Evolutionary conservation across 2,113 vertebrate genomes (phyloP).

Genomic region (Dicerorhinus sumatrensis): DNA sequence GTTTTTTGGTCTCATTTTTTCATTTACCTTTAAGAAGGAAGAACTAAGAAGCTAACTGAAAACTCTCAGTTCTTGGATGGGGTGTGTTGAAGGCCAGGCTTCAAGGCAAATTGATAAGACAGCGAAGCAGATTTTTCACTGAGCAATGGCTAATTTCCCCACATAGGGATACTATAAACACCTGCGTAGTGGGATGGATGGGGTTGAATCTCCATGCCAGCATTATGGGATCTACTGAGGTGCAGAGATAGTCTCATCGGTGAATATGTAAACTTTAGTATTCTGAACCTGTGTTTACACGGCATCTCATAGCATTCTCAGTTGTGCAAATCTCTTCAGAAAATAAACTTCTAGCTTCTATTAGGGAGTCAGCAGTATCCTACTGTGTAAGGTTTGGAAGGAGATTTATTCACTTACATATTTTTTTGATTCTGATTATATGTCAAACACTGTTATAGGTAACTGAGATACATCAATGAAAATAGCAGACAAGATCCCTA

Average conservation of each 20-base stretch:
- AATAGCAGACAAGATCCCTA: not conserved
- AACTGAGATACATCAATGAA: not conserved
- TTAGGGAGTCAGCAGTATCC: not conserved
- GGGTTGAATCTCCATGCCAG: not conserved
- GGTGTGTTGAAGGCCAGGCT: not conserved
- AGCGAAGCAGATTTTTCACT: not conserved
- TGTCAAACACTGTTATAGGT: not conserved
- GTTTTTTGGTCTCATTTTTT: not conserved
- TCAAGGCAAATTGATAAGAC: not conserved
- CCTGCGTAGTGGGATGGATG: accelerated
- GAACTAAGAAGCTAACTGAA: not conserved
- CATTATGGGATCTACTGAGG: not conserved
- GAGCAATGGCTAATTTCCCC: not conserved
- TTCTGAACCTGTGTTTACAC: not conserved
- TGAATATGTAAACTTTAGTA: not conserved
- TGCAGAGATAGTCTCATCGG: not conserved
- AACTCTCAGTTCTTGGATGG: not conserved
- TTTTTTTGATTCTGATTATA: not conserved
- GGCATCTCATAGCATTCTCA: not conserved
- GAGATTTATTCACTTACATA: not conserved
- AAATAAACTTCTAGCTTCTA: not conserved
- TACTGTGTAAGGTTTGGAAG: not conserved
- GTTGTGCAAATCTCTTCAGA: not conserved
- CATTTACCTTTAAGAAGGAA: not conserved
- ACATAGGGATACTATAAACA: not conserved